These are phyloP conservation scores for Pentalonia nigronervosa DNA, from an alignment of 1,140 invertebrate species.

Conservation along the genomic window DNA sequence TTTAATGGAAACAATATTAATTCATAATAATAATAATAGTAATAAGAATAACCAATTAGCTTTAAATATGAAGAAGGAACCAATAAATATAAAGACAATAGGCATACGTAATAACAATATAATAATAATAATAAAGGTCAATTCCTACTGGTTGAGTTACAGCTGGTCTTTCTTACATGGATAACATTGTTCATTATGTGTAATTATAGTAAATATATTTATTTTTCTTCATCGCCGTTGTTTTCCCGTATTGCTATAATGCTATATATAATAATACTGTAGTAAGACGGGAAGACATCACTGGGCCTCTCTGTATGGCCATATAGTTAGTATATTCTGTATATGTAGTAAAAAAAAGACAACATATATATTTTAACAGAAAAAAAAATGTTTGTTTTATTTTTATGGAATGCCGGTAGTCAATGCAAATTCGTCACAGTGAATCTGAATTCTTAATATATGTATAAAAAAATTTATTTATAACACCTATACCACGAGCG, in stretches of 20 bases:
- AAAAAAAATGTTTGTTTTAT: not conserved
- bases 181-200: not conserved
- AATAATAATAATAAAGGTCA: not conserved
- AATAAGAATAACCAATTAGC: not conserved
- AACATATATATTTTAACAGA: not conserved
- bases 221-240: not conserved
- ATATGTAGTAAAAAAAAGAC: not conserved
- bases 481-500: not conserved
- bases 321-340: not conserved
- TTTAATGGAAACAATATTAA: not conserved
- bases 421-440: not conserved
- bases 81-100: not conserved
- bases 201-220: constrained; percentile 12
- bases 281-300: constrained; percentile 12
- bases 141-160: not conserved
- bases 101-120: not conserved
- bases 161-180: not conserved
- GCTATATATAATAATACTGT: not conserved
- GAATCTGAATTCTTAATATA: constrained; percentile 2
- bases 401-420: not conserved
- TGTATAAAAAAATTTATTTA: not conserved
- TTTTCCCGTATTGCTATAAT: not conserved
- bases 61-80: not conserved
- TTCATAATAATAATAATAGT: not conserved
- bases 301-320: not conserved